Base-by-base conservation (phyloP, 2,888 invertebrate genomes). In the Polyommatus iphigenia region DNA sequence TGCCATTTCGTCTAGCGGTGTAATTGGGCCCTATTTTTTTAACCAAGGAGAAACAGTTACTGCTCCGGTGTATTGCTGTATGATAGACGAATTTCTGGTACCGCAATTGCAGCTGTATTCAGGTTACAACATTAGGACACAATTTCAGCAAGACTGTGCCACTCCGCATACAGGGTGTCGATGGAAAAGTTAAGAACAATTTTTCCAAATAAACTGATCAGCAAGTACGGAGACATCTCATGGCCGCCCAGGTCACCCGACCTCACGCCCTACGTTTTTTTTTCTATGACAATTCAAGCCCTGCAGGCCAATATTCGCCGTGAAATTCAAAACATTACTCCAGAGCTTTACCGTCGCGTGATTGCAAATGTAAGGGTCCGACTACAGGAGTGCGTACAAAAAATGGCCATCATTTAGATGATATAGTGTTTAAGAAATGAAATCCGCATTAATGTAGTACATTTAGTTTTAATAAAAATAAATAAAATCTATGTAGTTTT, bases 21-120 rank as follows among this genome's bases (percentile, higher is more conserved):
- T 71, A 80, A 80, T 80, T 71, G 79, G 78, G 24, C 78, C 79
- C 36, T 81, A 77, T 79, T 81, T 79, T 79, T 80, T 79, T 41
- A 54, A 76, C 71, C 57, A 73, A 76, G 73, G 77, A 72, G 80
- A 80, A 41, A 80, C 77, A 18, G 80, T 80, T 24, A 80, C 46
- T 78, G 75, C 79, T 62, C 8, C 41, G 57, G 50, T 76, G 36
- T 80, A 79, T 72, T 79, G 79, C 71, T 76, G 73, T 15, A 80
- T 77, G 79, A 77, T 79, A 57, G 75, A 79, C 76, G 77, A 81
- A 36, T 81, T 81, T 76, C 76, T 81, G 67, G 13, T 81, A 20
- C 80, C 77, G 76, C 36, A 79, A 71, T 76, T 81, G 20, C 78
- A 79, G 41, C 73, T 50, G 76, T 50, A 75, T 79, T n/a, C 57